Conservation (phyloP, 2,113 vertebrate species). For the Desmodus rotundus region DNA sequence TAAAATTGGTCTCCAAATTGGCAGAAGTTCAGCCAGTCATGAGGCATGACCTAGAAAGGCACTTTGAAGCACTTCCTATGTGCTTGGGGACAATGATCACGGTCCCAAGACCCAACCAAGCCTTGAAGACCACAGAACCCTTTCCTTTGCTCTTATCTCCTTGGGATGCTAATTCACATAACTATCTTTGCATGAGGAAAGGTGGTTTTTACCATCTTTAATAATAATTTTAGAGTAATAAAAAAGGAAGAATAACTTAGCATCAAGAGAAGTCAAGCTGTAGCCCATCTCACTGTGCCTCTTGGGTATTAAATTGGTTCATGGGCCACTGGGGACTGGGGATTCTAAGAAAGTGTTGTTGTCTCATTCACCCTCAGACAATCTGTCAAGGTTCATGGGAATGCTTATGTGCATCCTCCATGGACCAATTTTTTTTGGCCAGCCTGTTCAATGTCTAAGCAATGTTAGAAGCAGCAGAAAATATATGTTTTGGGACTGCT, state of each 20-base stretch:
- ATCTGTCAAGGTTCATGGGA: neutral
- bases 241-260: neutral
- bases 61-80: neutral
- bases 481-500: neutral
- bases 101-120: neutral
- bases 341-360: neutral
- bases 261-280: neutral
- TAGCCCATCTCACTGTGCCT: neutral
- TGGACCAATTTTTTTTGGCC: too few species aligned
- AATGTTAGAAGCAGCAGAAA: neutral
- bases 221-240: neutral
- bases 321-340: too few species aligned
- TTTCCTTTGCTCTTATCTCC: neutral
- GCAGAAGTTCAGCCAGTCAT: neutral
- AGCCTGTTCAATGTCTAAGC: neutral
- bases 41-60: neutral
- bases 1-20: neutral
- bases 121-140: neutral
- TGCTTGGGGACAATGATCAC: neutral
- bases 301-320: neutral
- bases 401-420: neutral
- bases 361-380: neutral
- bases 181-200: neutral
- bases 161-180: neutral
- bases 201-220: neutral